Percentiles rank a stretch among this genome's conserved stretches.
phyloP scores from a whole-genome alignment of 2,113 vertebrate genomes.

The Cebus imitator region DNA sequence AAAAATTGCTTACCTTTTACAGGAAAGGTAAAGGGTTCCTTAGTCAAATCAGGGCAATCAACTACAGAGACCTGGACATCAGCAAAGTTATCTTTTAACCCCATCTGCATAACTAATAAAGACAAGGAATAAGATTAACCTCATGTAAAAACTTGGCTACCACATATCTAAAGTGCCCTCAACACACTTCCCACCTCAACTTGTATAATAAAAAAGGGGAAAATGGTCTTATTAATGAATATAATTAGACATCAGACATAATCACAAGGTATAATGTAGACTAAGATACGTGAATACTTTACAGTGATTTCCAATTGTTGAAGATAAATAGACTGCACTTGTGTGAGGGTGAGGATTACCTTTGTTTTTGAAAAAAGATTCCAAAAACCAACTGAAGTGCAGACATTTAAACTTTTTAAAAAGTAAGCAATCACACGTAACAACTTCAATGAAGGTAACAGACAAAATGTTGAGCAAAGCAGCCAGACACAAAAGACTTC shows the following conservation, averaged over 20 bases:
- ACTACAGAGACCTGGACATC: constrained; percentile 92
- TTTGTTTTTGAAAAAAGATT: not conserved
- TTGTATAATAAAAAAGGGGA: not conserved
- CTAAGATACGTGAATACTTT: not conserved
- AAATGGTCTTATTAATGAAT: not conserved
- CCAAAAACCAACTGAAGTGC: constrained; percentile 17
- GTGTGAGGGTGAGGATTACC: not conserved
- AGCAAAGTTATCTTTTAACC: constrained; percentile 92
- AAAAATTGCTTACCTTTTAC: constrained; percentile 88
- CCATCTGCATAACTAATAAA: constrained; percentile 90
- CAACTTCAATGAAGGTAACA: not conserved
- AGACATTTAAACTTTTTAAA: constrained; percentile 26
- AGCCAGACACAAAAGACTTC: not conserved
- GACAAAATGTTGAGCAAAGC: not conserved
- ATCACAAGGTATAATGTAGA: not conserved
- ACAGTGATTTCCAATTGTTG: not conserved
- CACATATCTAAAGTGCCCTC: constrained; percentile 33
- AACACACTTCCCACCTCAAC: not conserved
- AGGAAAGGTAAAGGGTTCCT: constrained; percentile 94
- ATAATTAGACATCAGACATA: not conserved
- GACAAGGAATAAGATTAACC: constrained; percentile 23
- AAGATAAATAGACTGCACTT: not conserved
- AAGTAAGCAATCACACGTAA: constrained; percentile 12
- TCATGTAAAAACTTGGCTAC: constrained; percentile 26
- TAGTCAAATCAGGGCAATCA: constrained; percentile 95